phyloP scores from a whole-genome alignment of 2,113 vertebrate species.

The Acinonyx jubatus region DNA sequence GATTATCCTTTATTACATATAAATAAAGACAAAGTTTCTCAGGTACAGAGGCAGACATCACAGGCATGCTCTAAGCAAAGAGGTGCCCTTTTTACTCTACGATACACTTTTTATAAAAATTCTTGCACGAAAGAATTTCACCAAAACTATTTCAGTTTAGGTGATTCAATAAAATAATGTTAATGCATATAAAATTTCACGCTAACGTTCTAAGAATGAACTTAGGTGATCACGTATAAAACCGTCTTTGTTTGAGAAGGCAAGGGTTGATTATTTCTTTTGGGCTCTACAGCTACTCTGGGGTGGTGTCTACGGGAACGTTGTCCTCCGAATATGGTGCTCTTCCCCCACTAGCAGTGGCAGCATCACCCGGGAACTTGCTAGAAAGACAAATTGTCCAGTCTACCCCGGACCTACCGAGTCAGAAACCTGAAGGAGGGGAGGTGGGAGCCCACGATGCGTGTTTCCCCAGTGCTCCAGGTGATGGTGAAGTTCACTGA shows the following conservation, averaged over 20 bases:
- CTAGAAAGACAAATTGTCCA: neutral
- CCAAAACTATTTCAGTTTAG: neutral
- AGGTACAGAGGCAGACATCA: neutral
- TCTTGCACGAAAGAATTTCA: neutral
- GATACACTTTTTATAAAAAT: neutral
- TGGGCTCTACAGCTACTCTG: neutral
- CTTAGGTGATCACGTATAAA: neutral
- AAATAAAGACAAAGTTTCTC: neutral
- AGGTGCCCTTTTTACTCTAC: neutral
- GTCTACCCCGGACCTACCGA: neutral
- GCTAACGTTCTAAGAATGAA: neutral
- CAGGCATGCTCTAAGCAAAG: neutral
- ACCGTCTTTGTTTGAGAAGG: conserved; percentile 1
- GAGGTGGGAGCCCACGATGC: neutral
- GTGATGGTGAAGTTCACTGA: neutral
- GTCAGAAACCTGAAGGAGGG: neutral
- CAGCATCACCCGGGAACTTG: neutral
- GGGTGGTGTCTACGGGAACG: neutral
- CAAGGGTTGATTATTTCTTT: neutral
- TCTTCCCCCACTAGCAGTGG: neutral
- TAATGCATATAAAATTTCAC: neutral
- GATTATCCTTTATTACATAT: neutral
- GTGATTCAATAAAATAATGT: neutral
- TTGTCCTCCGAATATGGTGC: neutral
- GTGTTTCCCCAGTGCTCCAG: neutral